Evolutionary conservation across 2,113 vertebrate species (phyloP), one percentile per base, ranked within the genome.

Genomic region (Cyrtonyx montezumae): DNA sequence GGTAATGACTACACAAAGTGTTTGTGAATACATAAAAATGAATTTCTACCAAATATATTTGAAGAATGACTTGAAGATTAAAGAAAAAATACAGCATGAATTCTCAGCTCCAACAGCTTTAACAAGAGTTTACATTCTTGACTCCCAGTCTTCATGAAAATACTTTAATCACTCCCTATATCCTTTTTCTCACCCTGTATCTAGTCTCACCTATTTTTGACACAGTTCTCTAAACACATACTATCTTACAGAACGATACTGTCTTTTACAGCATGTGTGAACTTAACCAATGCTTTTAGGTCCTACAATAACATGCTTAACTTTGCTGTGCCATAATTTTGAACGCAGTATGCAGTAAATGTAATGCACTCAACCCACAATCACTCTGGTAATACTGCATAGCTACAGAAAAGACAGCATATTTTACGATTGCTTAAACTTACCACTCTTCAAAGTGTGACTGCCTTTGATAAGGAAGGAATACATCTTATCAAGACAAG

Each of bases 191-290:
- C 43, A 61, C 10, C 26, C 13, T 48, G 0, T 22, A 37, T 13
- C 46, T 65, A 28, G 28, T 22, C 49, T 70, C 32, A 30, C 3
- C 45, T 36, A 13, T 45, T 55, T 56, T 56, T 53, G 51, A 74
- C 5, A 67, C 11, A 77, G 49, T 22, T 77, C 21, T 56, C 37
- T 25, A 55, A 17, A 51, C n/a, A 66, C 0, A 37, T 5, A 68
- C 16, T 25, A 48, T 28, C 45, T 55, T 25, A 23, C 0, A 37
- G 30, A 3, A 14, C 19, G 25, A 40, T 12, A n/a, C 13, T 18
- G 19, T 30, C 71, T 81, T 79, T 45, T 22, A 86, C 13, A 87
- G 36, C 8, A 42, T 4, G 13, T 11, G 30, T 26, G 37, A 87
- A 58, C 28, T 87, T 37, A 58, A 59, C 21, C 19, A 46, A 77